Evolutionary conservation across 2,888 invertebrate species (phyloP).

Genomic region (Amiota communis): DNA sequence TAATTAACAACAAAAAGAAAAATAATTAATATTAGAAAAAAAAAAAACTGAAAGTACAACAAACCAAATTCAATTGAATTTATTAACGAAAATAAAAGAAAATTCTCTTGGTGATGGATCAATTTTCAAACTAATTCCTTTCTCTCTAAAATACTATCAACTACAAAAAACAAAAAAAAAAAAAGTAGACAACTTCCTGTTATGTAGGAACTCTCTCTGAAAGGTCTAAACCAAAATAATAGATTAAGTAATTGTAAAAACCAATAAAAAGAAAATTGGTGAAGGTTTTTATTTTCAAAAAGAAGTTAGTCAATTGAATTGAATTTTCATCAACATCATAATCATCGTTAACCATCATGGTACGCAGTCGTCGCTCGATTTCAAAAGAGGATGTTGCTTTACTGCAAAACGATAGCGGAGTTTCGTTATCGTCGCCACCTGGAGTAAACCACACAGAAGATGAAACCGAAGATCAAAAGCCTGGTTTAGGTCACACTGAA

Average conservation of each 20-base stretch:
- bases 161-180: background rate
- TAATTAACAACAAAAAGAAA: conserved; percentile 40
- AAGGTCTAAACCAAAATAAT: conserved; percentile 1
- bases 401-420: conserved; percentile 67
- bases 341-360: conserved; percentile 59
- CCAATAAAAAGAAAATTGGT: conserved; percentile 42
- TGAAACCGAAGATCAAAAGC: conserved; percentile 32
- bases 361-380: conserved; percentile 68
- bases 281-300: conserved; percentile 35
- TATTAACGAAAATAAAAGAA: conserved; percentile 36
- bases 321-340: conserved; percentile 14
- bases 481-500: conserved; percentile 37
- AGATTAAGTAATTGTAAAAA: conserved; percentile 32
- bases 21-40: conserved; percentile 42
- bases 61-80: conserved; percentile 24
- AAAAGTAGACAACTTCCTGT: conserved; percentile 4
- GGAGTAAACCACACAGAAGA: conserved; percentile 41
- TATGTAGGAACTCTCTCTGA: background rate
- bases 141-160: background rate
- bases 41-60: conserved; percentile 48
- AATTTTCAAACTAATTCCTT: conserved; percentile 13
- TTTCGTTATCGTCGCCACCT: conserved; percentile 69
- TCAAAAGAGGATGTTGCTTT: conserved; percentile 70
- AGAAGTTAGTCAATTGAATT: conserved; percentile 30
- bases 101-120: conserved; percentile 38